Conservation (phyloP, 2,113 vertebrate species). For the Hyperoodon ampullatus region DNA sequence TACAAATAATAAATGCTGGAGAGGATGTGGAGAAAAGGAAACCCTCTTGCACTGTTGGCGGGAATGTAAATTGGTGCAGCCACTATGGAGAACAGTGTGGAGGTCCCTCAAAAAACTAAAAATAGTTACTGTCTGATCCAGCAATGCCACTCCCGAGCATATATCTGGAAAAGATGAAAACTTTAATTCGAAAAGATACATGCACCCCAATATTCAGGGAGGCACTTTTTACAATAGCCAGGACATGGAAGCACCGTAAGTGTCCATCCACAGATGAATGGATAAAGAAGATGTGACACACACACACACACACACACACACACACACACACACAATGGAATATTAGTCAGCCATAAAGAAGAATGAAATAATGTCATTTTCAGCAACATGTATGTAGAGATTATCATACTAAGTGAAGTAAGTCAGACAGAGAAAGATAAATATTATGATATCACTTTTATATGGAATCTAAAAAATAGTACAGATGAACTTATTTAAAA, state of each 20-base stretch:
- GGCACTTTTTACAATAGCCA: background rate
- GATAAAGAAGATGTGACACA: background rate
- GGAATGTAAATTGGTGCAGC: background rate
- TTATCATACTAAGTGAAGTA: background rate
- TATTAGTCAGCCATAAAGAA: background rate
- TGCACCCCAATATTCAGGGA: background rate
- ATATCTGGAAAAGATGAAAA: background rate
- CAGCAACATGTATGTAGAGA: background rate
- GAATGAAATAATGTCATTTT: background rate
- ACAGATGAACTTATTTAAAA: background rate
- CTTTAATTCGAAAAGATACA: background rate
- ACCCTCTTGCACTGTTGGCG: no score
- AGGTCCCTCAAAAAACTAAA: background rate
- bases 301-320: no score
- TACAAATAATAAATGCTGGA: no score
- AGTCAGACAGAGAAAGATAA: background rate
- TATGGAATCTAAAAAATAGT: background rate
- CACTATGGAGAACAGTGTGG: background rate
- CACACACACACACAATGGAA: background rate
- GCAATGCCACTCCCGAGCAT: background rate
- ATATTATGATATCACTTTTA: background rate
- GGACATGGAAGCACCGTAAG: background rate
- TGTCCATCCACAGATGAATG: background rate
- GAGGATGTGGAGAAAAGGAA: no score
- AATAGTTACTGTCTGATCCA: background rate